Conservation (phyloP, 2,888 invertebrate species). For the Neoitamus cyanurus region DNA sequence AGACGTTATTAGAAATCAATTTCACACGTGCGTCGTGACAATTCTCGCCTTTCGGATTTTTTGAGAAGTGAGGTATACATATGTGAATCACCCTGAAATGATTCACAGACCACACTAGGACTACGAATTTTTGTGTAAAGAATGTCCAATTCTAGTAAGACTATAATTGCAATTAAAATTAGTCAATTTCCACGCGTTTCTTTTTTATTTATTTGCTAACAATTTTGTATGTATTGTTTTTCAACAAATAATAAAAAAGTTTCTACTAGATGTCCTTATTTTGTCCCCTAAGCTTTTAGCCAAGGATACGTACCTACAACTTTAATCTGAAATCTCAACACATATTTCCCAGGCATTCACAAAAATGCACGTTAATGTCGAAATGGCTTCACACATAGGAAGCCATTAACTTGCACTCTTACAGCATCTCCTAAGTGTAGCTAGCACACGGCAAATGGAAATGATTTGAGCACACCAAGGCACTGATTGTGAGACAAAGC, state of each 20-base stretch:
- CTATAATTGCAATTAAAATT: too few species aligned
- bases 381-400: background rate
- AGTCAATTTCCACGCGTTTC: too few species aligned
- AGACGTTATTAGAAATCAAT: too few species aligned
- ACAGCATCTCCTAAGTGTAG: background rate
- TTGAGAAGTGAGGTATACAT: too few species aligned
- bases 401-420: background rate
- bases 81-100: too few species aligned
- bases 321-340: background rate
- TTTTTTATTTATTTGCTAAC: too few species aligned
- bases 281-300: background rate
- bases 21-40: too few species aligned
- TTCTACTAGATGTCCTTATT: background rate
- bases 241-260: background rate
- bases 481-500: background rate
- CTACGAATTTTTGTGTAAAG: too few species aligned
- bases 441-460: background rate
- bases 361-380: background rate
- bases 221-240: too few species aligned
- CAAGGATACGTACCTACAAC: background rate
- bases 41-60: too few species aligned
- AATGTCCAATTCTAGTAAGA: too few species aligned
- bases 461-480: background rate
- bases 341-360: background rate
- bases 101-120: too few species aligned